These are phyloP conservation scores for Amphiprion percula DNA, from an alignment of 2,113 vertebrate species.

Conservation along the genomic window DNA sequence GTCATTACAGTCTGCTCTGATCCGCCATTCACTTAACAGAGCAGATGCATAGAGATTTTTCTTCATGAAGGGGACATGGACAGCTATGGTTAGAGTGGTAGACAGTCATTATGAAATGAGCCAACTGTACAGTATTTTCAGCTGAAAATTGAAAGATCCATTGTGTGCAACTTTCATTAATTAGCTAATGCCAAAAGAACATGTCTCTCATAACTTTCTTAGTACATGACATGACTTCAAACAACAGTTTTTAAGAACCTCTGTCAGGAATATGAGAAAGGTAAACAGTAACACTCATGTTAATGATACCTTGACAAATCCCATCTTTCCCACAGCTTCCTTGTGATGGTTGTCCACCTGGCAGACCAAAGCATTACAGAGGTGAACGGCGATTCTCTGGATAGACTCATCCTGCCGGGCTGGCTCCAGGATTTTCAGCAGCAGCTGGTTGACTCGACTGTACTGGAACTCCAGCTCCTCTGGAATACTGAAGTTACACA, in stretches of 20 bases:
- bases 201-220: too few species aligned
- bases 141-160: too few species aligned
- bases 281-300: neutral
- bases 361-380: slow-evolving; percentile 97
- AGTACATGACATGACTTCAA: too few species aligned
- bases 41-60: too few species aligned
- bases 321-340: slow-evolving; percentile 98
- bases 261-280: neutral
- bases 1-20: too few species aligned
- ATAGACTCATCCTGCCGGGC: slow-evolving; percentile 96
- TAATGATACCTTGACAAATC: slow-evolving; percentile 93
- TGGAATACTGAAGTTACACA: slow-evolving; percentile 98
- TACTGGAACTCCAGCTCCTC: slow-evolving; percentile 99
- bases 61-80: too few species aligned
- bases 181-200: too few species aligned
- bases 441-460: slow-evolving; percentile 93
- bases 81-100: too few species aligned
- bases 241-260: neutral
- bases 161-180: too few species aligned
- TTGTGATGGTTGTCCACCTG: slow-evolving; percentile 99
- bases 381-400: slow-evolving; percentile 97
- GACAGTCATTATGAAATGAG: too few species aligned
- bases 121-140: too few species aligned
- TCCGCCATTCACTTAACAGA: too few species aligned
- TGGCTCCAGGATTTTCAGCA: slow-evolving; percentile 95